A percentile compares a stretch with the other conserved stretches of the same genome.
Evolutionary conservation across 2,888 invertebrate genomes (phyloP).

Genomic region (Piscicola geometra): DNA sequence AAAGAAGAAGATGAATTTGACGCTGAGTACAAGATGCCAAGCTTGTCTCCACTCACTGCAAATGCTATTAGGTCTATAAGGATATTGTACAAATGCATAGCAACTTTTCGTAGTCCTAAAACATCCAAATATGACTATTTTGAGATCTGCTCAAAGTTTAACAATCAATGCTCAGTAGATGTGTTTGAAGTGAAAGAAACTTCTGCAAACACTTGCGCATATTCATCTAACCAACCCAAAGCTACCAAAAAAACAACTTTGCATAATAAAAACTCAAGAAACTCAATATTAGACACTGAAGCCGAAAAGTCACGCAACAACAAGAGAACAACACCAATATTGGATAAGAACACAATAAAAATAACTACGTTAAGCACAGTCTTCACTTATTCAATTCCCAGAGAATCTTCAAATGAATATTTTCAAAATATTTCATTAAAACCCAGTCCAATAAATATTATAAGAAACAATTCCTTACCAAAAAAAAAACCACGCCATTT

Average conservation of each 20-base stretch:
- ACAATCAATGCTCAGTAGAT: slow-evolving; percentile 43
- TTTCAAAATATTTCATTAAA: background rate
- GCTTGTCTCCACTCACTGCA: background rate
- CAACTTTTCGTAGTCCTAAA: slow-evolving; percentile 27
- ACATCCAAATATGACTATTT: slow-evolving; percentile 34
- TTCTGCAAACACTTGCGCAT: slow-evolving; percentile 2
- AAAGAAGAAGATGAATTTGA: background rate
- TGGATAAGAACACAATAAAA: too few species aligned
- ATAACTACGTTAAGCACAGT: too few species aligned
- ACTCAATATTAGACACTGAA: too few species aligned
- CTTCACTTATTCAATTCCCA: too few species aligned
- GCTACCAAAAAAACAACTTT: background rate
- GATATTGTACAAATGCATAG: slow-evolving; percentile 27
- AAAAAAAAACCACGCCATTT: background rate
- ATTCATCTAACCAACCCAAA: background rate
- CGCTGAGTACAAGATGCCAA: background rate
- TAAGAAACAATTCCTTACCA: background rate
- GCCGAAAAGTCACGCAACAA: too few species aligned
- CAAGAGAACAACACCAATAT: too few species aligned
- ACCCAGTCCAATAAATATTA: background rate
- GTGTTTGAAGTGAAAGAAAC: slow-evolving; percentile 38
- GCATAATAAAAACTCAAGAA: too few species aligned
- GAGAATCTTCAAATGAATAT: background rate
- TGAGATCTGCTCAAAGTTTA: slow-evolving; percentile 44
- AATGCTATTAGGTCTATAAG: slow-evolving; percentile 27